Conservation (phyloP, 2,888 invertebrate genomes). For the Drosophila nr. medialis region DNA sequence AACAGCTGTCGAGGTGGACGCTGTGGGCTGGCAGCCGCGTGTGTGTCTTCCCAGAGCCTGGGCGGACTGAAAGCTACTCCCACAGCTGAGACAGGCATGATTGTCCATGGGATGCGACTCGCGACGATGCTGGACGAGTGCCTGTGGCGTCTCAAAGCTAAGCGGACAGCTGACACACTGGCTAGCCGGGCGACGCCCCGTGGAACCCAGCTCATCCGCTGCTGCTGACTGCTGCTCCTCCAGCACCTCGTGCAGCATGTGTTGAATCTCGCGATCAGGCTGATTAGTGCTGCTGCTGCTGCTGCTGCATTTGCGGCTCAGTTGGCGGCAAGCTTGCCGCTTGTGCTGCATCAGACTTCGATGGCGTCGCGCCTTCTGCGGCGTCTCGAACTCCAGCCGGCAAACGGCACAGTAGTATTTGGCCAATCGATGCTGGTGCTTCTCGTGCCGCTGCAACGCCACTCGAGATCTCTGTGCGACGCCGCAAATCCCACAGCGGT, state of each 20-base stretch:
- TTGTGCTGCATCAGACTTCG: constrained; percentile 88
- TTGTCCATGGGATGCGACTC: constrained; percentile 84
- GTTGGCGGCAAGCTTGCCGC: constrained; percentile 84
- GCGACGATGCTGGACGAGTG: constrained; percentile 46
- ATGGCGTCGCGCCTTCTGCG: constrained; percentile 88
- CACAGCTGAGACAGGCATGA: constrained; percentile 90
- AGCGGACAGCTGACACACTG: constrained; percentile 47
- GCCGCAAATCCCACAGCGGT: constrained; percentile 87
- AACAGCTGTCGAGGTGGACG: constrained; percentile 34
- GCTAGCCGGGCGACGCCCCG: not conserved
- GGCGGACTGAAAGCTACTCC: constrained; percentile 88
- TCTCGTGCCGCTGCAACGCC: constrained; percentile 89
- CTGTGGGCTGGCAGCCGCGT: constrained; percentile 80
- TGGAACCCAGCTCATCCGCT: not conserved
- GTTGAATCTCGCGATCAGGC: constrained; percentile 58
- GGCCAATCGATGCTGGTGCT: constrained; percentile 87
- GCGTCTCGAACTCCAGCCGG: constrained; percentile 87
- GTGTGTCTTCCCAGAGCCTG: constrained; percentile 91
- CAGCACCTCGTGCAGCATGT: constrained; percentile 72
- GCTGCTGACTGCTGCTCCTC: constrained; percentile 27
- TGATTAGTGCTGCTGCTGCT: not conserved
- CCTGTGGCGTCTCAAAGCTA: constrained; percentile 42
- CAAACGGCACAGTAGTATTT: constrained; percentile 90
- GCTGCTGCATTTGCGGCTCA: not conserved
- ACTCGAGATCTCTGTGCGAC: constrained; percentile 87